These are phyloP conservation scores for Talpa occidentalis DNA, from an alignment of 2,113 vertebrate species.

Conservation along the genomic window DNA sequence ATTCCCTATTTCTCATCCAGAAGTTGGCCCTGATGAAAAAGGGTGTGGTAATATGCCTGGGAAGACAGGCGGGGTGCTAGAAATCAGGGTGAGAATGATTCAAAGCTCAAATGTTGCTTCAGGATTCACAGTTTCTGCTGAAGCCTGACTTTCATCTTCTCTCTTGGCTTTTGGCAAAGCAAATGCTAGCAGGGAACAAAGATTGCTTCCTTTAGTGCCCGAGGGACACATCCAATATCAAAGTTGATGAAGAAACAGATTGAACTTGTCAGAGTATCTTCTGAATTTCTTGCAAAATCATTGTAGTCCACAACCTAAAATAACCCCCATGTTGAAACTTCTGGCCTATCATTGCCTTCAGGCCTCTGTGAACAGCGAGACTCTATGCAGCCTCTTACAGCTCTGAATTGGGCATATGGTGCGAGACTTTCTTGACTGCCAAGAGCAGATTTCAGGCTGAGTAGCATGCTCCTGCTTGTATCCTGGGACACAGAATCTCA, in stretches of 20 bases:
- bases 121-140: neutral
- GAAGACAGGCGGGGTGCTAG: neutral
- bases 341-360: neutral
- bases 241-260: conserved; percentile 45
- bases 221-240: conserved; percentile 16
- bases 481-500: neutral
- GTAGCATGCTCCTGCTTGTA: too few species aligned
- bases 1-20: neutral
- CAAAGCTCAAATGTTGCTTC: neutral
- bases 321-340: conserved; percentile 29
- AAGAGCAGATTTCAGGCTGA: neutral
- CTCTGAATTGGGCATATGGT: neutral
- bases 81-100: neutral
- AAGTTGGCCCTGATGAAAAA: neutral
- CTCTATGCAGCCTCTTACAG: neutral
- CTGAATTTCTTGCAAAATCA: conserved; percentile 50
- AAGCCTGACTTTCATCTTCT: conserved; percentile 3
- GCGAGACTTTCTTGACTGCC: neutral
- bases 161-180: conserved; percentile 44
- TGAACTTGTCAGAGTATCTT: conserved; percentile 45
- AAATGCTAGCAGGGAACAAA: conserved; percentile 25
- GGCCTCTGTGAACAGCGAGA: neutral
- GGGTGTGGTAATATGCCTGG: neutral
- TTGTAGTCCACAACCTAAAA: neutral
- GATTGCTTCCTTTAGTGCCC: conserved; percentile 5